Percentiles rank a stretch among this genome's conserved stretches.
These are phyloP conservation scores for Meloidogyne exigua DNA, from an alignment of 1,140 invertebrate genomes.

Conservation along the genomic window DNA sequence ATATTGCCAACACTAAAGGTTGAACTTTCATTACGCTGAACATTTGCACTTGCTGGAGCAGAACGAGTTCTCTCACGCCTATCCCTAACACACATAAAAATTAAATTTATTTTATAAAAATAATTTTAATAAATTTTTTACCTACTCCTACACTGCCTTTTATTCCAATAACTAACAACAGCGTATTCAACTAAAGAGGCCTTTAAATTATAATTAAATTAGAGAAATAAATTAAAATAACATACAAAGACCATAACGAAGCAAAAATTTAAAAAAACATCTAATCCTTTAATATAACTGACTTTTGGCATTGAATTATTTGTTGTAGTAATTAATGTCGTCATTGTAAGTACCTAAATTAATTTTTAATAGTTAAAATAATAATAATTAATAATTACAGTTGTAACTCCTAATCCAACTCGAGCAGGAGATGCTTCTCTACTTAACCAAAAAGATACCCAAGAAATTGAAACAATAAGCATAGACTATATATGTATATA, in stretches of 20 bases:
- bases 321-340: conserved; percentile 64
- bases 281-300: conserved; percentile 62
- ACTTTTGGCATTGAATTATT: conserved; percentile 64
- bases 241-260: conserved; percentile 65
- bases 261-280: conserved; percentile 64
- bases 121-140: conserved; percentile 21
- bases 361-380: not conserved
- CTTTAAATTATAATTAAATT: conserved; percentile 19
- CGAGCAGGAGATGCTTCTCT: conserved; percentile 64
- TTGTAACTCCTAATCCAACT: conserved; percentile 63
- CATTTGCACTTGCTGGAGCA: conserved; percentile 9
- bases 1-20: conserved; percentile 8
- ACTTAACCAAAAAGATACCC: conserved; percentile 75
- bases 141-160: conserved; percentile 52
- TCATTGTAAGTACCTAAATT: conserved; percentile 63
- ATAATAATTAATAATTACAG: conserved; percentile 37
- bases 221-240: not conserved
- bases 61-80: conserved; percentile 23
- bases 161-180: conserved; percentile 62
- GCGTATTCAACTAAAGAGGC: conserved; percentile 63
- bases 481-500: too few relatives aligned
- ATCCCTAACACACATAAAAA: conserved; percentile 11
- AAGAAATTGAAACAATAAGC: conserved; percentile 96
- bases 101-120: not conserved
- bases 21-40: not conserved